phyloP scores from a whole-genome alignment of 1,140 invertebrate species.

The Trichogramma pretiosum region DNA sequence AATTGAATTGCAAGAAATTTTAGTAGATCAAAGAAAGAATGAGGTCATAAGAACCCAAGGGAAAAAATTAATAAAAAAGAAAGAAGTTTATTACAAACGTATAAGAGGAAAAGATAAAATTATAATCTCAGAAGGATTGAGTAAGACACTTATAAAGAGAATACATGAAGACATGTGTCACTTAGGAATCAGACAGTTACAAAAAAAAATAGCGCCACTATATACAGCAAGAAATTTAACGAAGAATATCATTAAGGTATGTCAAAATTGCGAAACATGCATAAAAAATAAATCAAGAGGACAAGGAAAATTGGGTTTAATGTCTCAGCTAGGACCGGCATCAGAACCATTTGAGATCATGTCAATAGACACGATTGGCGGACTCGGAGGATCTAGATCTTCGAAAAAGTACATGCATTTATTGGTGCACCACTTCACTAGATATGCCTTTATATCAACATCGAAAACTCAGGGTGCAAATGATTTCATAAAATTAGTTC shows the following conservation, averaged over 20 bases:
- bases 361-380: slow-evolving; percentile 32
- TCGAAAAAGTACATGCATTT: slow-evolving; percentile 32
- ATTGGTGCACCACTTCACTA: slow-evolving; percentile 27
- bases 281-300: slow-evolving; percentile 19
- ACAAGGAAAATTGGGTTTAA: slow-evolving; percentile 16
- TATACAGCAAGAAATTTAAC: slow-evolving; percentile 14
- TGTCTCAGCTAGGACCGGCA: slow-evolving; percentile 20
- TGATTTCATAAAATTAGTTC: slow-evolving; percentile 35
- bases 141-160: too few species aligned
- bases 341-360: slow-evolving; percentile 32
- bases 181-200: slow-evolving; percentile 9
- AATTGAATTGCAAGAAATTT: too few species aligned
- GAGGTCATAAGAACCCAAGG: background rate
- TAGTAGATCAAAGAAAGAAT: too few species aligned
- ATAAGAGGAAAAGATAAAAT: background rate
- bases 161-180: background rate
- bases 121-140: too few species aligned
- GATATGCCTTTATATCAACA: slow-evolving; percentile 30
- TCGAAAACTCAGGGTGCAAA: slow-evolving; percentile 30
- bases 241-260: slow-evolving; percentile 11
- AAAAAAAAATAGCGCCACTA: slow-evolving; percentile 10
- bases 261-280: slow-evolving; percentile 10
- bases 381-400: slow-evolving; percentile 25
- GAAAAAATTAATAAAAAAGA: background rate
- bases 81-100: background rate